A percentile compares a stretch with the other conserved stretches of the same genome.
These are phyloP conservation scores for Arenaria interpres DNA, from an alignment of 2,113 vertebrate species.

Conservation along the genomic window DNA sequence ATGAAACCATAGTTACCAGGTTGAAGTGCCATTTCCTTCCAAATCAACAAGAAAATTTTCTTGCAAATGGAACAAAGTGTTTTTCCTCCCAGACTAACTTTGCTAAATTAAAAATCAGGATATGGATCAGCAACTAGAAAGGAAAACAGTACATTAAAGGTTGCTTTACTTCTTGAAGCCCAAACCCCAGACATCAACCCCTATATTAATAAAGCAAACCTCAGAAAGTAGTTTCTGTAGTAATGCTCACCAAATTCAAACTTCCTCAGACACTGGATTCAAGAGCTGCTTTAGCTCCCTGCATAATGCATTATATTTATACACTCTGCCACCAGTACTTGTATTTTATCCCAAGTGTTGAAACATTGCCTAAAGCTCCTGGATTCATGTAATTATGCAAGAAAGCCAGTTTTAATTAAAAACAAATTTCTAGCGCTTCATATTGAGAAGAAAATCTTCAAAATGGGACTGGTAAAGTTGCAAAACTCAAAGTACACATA, in stretches of 20 bases:
- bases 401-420: neutral
- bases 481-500: neutral
- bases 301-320: neutral
- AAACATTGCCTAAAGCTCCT: neutral
- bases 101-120: neutral
- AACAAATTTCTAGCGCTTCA: neutral
- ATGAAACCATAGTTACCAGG: neutral
- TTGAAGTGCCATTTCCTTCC: neutral
- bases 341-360: neutral
- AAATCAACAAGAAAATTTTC: neutral
- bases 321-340: neutral
- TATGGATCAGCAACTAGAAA: neutral
- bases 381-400: neutral
- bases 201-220: neutral
- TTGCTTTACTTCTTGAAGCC: neutral
- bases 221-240: neutral
- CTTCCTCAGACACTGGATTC: neutral
- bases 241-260: neutral
- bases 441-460: neutral
- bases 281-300: neutral
- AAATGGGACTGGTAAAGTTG: neutral
- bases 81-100: neutral
- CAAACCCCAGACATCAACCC: neutral
- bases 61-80: neutral
- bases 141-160: neutral